These are phyloP conservation scores for Chrysocyon brachyurus DNA, from an alignment of 2,797 vertebrate species.

Conservation along the genomic window DNA sequence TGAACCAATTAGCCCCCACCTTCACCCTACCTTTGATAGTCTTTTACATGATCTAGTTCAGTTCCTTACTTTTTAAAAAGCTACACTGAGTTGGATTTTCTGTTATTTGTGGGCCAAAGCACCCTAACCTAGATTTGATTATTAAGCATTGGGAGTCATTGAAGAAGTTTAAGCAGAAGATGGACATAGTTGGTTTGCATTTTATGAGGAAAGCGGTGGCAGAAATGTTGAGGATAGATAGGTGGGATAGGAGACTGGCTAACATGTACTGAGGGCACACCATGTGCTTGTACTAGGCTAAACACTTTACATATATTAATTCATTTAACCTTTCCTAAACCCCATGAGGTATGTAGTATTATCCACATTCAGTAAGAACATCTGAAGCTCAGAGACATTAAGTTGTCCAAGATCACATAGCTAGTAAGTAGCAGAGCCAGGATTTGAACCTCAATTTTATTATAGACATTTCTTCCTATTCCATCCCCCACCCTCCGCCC, in stretches of 20 bases:
- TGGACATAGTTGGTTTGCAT: not conserved
- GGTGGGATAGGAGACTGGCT: not conserved
- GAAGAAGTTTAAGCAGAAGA: slow-evolving; percentile 34
- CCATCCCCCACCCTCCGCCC: too few relatives aligned
- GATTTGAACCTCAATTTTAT: not conserved
- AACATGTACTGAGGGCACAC: not conserved
- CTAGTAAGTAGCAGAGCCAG: not conserved
- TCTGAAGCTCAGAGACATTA: not conserved
- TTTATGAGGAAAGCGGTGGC: not conserved
- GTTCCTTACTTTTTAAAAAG: not conserved
- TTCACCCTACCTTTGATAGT: not conserved
- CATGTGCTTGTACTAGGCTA: not conserved
- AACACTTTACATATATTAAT: not conserved
- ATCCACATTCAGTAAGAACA: not conserved
- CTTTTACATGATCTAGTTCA: not conserved
- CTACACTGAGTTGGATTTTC: not conserved
- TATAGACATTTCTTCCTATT: not conserved
- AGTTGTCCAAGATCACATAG: not conserved
- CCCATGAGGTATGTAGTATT: not conserved
- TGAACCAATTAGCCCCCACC: not conserved
- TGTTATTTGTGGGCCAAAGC: slow-evolving; percentile 13
- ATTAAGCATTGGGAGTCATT: not conserved
- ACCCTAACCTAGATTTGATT: not conserved
- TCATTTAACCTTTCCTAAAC: slow-evolving; percentile 10
- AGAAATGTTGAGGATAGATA: not conserved